These are phyloP conservation scores for Periparus ater DNA, from an alignment of 2,797 vertebrate species.

Conservation along the genomic window DNA sequence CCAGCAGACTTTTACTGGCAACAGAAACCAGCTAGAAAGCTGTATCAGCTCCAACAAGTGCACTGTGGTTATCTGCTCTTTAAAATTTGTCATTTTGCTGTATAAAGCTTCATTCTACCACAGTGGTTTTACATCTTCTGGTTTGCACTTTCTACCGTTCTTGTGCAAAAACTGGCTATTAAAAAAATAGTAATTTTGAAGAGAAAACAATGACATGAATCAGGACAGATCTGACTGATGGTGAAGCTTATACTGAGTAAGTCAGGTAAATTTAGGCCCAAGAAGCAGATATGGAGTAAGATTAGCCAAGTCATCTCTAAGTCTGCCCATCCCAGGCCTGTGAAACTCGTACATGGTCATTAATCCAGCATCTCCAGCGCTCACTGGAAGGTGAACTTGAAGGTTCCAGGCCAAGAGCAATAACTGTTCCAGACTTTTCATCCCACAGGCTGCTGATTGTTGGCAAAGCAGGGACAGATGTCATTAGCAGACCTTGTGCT, in stretches of 20 bases:
- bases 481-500: background rate
- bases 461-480: background rate
- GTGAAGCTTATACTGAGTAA: background rate
- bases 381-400: background rate
- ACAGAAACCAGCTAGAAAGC: background rate
- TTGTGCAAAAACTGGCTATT: background rate
- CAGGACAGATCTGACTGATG: background rate
- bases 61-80: background rate
- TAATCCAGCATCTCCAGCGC: background rate
- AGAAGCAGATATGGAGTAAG: background rate
- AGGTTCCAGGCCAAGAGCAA: background rate
- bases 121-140: background rate
- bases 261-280: background rate
- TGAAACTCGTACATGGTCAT: background rate
- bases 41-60: background rate
- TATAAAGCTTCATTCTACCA: background rate
- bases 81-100: background rate
- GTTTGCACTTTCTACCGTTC: background rate
- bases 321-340: background rate
- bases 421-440: background rate
- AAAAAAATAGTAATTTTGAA: background rate
- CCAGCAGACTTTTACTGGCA: background rate
- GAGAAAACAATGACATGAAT: background rate
- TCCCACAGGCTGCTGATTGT: background rate
- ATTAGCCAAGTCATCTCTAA: background rate